Base-by-base conservation (phyloP, 1,140 invertebrate species). In the Condylostylus longicornis region DNA sequence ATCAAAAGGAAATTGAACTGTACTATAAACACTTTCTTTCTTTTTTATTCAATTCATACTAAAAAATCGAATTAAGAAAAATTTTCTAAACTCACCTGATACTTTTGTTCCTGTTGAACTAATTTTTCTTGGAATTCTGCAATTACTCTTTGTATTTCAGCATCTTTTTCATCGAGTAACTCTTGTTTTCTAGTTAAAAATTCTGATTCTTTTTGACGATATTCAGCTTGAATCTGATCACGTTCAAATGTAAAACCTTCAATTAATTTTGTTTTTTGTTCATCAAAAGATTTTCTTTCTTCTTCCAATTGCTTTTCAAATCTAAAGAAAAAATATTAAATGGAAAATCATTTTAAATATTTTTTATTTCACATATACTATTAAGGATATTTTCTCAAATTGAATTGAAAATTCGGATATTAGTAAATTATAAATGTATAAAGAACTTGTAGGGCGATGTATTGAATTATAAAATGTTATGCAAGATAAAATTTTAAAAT, bases 271-370 rank as follows among this genome's bases (percentile, higher is more conserved):
- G 61, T 61, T 15, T 65, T 52, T 48, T 70, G 63, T 33, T 72
- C 68, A 37, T 70, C 62, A 38, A 67, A 69, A 9, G 55, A 49
- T 38, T 64, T 60, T 40, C 70, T 66, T 42, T 71, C 64, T 28
- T 66, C 58, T 43, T 65, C 64, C n/a, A 71, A 48, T 43, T 71
- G 61, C 9, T 67, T 59, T 44, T 72, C 67, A n/a, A 68, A 62
- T 27, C 65, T 67, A 25, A 9, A 35, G 14, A 18, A 35, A 34
- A 33, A 30, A 33, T 9, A 42, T 25, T 19, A 5, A 22, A 25
- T 17, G 7, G 5, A n/a, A 8, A 28, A 27, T 35, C 20, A 13
- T 9, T 10, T 29, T 31, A 17, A 18, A 9, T n/a, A 37, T 18
- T 17, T 35, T n/a, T 21, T 38, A 17, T 17, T 34, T 18, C 7